Evolutionary conservation across 2,113 vertebrate genomes (phyloP).

Genomic region (Podarcis raffonei): DNA sequence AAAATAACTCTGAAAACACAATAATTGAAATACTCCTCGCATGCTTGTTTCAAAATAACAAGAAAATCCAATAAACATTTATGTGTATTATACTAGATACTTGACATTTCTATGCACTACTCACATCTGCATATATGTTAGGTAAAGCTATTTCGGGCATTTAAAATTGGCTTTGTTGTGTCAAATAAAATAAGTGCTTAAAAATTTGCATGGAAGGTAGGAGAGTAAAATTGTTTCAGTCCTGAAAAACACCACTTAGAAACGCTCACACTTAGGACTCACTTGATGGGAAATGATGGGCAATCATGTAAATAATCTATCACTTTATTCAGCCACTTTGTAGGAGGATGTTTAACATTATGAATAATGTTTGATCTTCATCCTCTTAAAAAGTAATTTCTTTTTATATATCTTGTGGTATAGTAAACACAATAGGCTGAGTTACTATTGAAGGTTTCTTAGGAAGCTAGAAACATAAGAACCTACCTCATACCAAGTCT

Average conservation of each 20-base stretch:
- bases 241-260: constrained; percentile 62
- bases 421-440: constrained; percentile 33
- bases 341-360: constrained; percentile 52
- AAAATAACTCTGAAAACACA: too few relatives aligned
- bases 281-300: constrained; percentile 59
- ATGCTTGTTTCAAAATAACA: neutral
- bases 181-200: neutral
- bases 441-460: constrained; percentile 65
- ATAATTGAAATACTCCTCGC: too few relatives aligned
- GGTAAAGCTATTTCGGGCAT: neutral
- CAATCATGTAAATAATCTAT: constrained; percentile 65
- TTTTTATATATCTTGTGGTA: constrained; percentile 49
- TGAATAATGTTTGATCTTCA: constrained; percentile 53
- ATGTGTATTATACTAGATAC: neutral
- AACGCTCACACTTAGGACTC: constrained; percentile 56
- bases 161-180: neutral
- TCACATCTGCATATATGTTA: neutral
- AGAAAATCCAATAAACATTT: neutral
- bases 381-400: constrained; percentile 63
- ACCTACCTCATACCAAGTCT: neutral
- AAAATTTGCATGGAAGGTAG: constrained; percentile 40
- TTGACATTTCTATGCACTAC: neutral
- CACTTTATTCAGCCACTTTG: constrained; percentile 41
- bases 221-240: constrained; percentile 46
- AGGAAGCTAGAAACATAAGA: neutral